phyloP scores from a whole-genome alignment of 2,888 invertebrate genomes.

The Blastobasis lacticolella region DNA sequence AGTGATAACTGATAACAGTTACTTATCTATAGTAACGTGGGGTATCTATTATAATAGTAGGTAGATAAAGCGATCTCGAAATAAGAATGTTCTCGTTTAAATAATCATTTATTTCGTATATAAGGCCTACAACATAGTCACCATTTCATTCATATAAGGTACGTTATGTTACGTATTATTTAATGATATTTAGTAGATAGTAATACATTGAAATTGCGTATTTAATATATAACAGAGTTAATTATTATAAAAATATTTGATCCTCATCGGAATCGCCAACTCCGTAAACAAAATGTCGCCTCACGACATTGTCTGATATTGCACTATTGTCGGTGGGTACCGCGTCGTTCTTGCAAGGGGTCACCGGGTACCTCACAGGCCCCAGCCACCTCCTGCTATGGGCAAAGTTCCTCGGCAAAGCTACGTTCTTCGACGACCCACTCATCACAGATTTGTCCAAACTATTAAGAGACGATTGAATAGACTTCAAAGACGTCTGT shows the following conservation, averaged over 20 bases:
- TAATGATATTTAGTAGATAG: too few species aligned
- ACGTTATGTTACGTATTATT: too few species aligned
- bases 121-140: too few species aligned
- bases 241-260: slow-evolving; percentile 76
- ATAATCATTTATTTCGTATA: too few species aligned
- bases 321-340: slow-evolving; percentile 34
- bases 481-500: slow-evolving; percentile 52
- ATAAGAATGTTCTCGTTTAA: too few species aligned
- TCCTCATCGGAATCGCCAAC: slow-evolving; percentile 75
- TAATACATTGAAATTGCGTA: too few species aligned
- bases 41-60: too few species aligned
- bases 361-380: slow-evolving; percentile 78
- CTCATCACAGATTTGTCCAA: slow-evolving; percentile 50
- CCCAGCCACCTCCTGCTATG: slow-evolving; percentile 76
- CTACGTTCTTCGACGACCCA: slow-evolving; percentile 53
- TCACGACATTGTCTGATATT: slow-evolving; percentile 48
- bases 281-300: slow-evolving; percentile 64
- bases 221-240: too few species aligned
- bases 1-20: too few species aligned
- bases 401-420: slow-evolving; percentile 75
- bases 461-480: slow-evolving; percentile 55
- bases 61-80: too few species aligned
- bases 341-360: slow-evolving; percentile 72
- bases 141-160: too few species aligned
- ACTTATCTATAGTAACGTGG: too few species aligned